These are phyloP conservation scores for Crocodylus rhombifer DNA, from an alignment of 2,797 vertebrate genomes.

Conservation along the genomic window DNA sequence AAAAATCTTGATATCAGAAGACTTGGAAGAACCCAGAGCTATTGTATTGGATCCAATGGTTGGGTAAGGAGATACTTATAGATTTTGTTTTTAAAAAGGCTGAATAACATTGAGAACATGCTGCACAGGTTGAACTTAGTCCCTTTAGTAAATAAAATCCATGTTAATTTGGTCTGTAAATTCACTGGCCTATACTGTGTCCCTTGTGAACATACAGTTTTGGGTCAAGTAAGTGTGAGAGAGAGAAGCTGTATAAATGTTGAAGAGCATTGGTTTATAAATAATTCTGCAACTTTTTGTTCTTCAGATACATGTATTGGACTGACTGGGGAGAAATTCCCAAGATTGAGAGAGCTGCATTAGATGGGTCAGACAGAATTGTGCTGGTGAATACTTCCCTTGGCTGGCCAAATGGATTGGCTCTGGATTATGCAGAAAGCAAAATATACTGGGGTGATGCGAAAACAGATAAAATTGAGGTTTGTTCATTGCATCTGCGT, in stretches of 20 bases:
- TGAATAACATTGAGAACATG: not conserved
- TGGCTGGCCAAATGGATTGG: slow-evolving; percentile 97
- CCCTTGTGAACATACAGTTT: not conserved
- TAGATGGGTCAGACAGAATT: slow-evolving; percentile 92
- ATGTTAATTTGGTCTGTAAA: not conserved
- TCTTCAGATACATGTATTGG: slow-evolving; percentile 96
- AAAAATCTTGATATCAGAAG: slow-evolving; percentile 95
- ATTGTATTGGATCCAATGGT: slow-evolving; percentile 94
- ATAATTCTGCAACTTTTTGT: slow-evolving; percentile 1
- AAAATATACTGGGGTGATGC: slow-evolving; percentile 99
- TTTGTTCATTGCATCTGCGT: slow-evolving; percentile 71
- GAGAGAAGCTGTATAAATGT: not conserved
- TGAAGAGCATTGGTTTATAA: not conserved
- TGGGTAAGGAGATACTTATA: slow-evolving; percentile 84
- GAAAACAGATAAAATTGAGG: slow-evolving; percentile 98
- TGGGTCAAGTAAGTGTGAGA: not conserved
- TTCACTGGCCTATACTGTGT: accelerated
- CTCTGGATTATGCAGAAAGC: slow-evolving; percentile 91
- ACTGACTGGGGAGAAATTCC: slow-evolving; percentile 97
- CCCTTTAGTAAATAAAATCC: not conserved
- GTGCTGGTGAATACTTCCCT: slow-evolving; percentile 96
- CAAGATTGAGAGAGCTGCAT: slow-evolving; percentile 94
- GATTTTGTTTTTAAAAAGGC: not conserved
- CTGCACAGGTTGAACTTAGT: not conserved
- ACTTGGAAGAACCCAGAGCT: slow-evolving; percentile 95